Base-by-base conservation (phyloP, 2,888 invertebrate genomes). In the Drosophila parthenogenetica region DNA sequence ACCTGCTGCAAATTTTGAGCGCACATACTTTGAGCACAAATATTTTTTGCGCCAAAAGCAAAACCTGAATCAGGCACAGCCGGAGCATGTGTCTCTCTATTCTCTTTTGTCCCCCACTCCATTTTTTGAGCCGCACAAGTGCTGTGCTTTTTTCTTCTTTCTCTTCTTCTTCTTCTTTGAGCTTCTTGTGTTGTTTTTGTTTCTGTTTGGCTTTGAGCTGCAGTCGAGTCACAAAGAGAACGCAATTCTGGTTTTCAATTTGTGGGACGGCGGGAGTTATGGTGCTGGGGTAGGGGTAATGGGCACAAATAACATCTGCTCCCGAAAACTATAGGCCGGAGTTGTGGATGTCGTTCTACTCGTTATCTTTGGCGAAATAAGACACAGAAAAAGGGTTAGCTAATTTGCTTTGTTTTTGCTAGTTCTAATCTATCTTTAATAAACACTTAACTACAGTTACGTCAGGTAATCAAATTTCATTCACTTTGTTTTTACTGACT, bases 1-100 rank as follows among this genome's bases (percentile, higher is more conserved):
- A 81, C 78, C 85, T 85, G 82, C 84, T 81, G 76, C 66, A 74
- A 74, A 84, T 84, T 71, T 77, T 84, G 81, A 87, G 81, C 77
- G 29, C 29, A 29, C 8, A 8, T 8, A 29, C 8, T 29, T 29
- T 29, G 29, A 29, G 29, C 8, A 29, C 29, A 29, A 25, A 69
- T 25, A 59, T 75, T 69, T 76, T 86, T 86, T 84, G 87, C 84
- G 87, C 84, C 81, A 85, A 84, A 81, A 76, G 62, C 75, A 78
- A 78, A 84, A 87, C 84, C 87, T 78, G 85, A 87, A 84, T 79
- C 84, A 70, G 71, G 61, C 69, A 67, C 77, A 79, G 77, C 66
- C 71, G 73, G 66, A 63, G 62, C 63, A 61, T 25, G 29, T 11
- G 50, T 11, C 16, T 11, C 17, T 25, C 16, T 8, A 5, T 16